Evolutionary conservation across 2,888 invertebrate genomes (phyloP), one percentile per base, ranked within the genome.

Genomic region (Hydrotaea diabolus): DNA sequence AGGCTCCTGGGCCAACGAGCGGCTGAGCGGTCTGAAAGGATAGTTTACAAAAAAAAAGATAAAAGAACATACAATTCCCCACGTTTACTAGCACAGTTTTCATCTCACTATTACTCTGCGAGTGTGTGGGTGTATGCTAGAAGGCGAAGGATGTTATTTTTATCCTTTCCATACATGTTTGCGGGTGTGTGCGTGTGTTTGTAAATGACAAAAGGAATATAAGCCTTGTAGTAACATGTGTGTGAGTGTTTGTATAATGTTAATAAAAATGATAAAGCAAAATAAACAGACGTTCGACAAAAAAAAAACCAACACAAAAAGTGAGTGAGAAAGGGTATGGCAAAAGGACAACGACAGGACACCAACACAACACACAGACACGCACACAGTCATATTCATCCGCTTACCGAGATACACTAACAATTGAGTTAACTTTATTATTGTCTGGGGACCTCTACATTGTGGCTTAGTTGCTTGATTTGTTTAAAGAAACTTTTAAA

Each of bases 371-470:
- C 71, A 77, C 71, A 78, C 43, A 64, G n/a, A 39, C 39, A 39
- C 39, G 9, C 8, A 39, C 13, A 39, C 49, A n/a, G 43, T 23
- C 7, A 57, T 23, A 53, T 11, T 7, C 17, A 19, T 7, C 31
- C 31, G 2, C 31, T 7, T 7, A 59, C 59, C n/a, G n/a, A 59
- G 8, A 23, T 59, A 72, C 73, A 55, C n/a, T 77, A 49, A 73
- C 73, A 79, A 79, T 53, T 57, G 62, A 57, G 39, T 21, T 69
- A 36, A 74, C 66, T 80, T 80, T 80, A 80, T 74, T 80, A 80
- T 80, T 57, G 59, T 74, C 57, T 26, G 43, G 74, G 69, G 80
- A 69, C 57, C 26, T 59, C 21, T 59, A 36, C 49, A 62, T 72
- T 77, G 59, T 62, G 36, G 31, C 57, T 49, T 15, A 23, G 26